Conservation (phyloP, 2,888 invertebrate species). For the Tipula lateralis region DNA sequence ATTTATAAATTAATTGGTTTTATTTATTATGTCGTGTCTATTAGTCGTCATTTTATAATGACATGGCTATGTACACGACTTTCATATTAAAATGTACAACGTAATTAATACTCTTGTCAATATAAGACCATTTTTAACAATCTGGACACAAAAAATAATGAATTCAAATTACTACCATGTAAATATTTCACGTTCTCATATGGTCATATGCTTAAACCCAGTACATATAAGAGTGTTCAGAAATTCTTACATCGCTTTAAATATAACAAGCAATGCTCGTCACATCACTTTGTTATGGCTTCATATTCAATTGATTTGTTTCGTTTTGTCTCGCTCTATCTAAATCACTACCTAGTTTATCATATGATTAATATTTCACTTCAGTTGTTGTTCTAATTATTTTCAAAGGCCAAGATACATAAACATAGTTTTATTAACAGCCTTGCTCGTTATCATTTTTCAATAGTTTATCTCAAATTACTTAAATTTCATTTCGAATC, state of each 20-base stretch:
- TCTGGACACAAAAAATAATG: not conserved
- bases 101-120: not conserved
- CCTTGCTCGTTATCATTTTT: too few relatives aligned
- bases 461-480: too few relatives aligned
- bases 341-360: not conserved
- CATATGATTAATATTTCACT: not conserved
- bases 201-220: too few relatives aligned
- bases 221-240: too few relatives aligned
- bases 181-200: too few relatives aligned
- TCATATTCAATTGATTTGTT: not conserved
- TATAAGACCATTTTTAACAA: not conserved
- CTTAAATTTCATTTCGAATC: too few relatives aligned
- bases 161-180: not conserved
- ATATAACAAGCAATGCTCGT: not conserved
- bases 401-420: too few relatives aligned
- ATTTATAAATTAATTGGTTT: not conserved
- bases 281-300: not conserved
- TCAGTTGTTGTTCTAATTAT: not conserved
- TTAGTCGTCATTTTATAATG: not conserved
- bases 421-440: too few relatives aligned
- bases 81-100: not conserved
- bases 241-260: too few relatives aligned
- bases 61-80: not conserved
- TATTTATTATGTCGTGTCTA: not conserved
- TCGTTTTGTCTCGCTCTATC: not conserved